Evolutionary conservation across 2,888 invertebrate species (phyloP), one percentile per base, ranked within the genome.

Genomic region (Cerastoderma edule): DNA sequence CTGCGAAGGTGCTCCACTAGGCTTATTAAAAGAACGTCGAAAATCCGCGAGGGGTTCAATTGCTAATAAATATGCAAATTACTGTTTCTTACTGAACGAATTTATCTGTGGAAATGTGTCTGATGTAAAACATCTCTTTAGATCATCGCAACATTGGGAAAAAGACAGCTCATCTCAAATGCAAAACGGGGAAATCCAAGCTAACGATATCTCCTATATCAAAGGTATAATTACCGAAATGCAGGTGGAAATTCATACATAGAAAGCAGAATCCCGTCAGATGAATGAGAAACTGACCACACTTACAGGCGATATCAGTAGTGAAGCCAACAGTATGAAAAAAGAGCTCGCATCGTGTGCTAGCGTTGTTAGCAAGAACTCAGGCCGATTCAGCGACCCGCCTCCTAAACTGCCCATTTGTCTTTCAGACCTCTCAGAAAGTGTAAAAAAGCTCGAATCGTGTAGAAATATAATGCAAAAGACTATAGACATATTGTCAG

Each of bases 241-340:
- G 48, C 48, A 48, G 22, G n/a, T 22, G 5, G 48, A 48, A 48
- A 48, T 48, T 10, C 48, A 48, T 19, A n/a, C 48, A 19, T 22
- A n/a, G n/a, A 48, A 48, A 48, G n/a, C n/a, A 48, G 48, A 48
- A 48, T 48, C 48, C n/a, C 16, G 22, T n/a, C 48, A 48, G 22
- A 48, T 39, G 39, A 39, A 39, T 10, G 16, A 16, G 8, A 8
- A 39, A 8, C 16, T 39, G 16, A 39, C 39, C 6, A 48, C 5
- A 48, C 5, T 48, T 19, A 19, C 10, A 48, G 22, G 22, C n/a
- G n/a, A 48, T 19, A 5, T 48, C 16, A 22, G n/a, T 5, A 48
- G 4, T 5, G 48, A 48, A 48, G n/a, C 22, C 16, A 6, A 48
- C 16, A 6, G 22, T 22, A 48, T 48, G 48, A 48, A 48, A 22